These are phyloP conservation scores for Psix sp. DNA, from an alignment of 1,140 invertebrate species.

Conservation along the genomic window DNA sequence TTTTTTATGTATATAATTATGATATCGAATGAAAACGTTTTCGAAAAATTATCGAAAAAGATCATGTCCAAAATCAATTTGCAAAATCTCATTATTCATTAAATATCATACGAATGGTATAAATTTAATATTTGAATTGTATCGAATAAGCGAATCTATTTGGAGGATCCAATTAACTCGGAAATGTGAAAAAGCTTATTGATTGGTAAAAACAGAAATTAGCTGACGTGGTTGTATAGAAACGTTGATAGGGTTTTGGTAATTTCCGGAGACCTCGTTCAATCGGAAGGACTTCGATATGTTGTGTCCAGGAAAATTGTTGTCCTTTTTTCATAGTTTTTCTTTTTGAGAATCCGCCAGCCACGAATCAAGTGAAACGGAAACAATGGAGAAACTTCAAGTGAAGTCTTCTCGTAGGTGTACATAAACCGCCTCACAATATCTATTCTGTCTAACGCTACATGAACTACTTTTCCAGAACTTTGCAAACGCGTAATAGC, in stretches of 20 bases:
- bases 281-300: constrained; percentile 47
- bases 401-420: constrained; percentile 41
- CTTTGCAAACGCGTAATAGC: constrained; percentile 39
- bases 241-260: constrained; percentile 62
- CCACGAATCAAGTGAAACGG: constrained; percentile 38
- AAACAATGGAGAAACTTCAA: constrained; percentile 46
- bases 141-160: too few species aligned
- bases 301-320: constrained; percentile 37
- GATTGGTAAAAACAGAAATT: constrained; percentile 36
- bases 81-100: too few species aligned
- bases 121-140: too few species aligned
- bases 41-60: too few species aligned
- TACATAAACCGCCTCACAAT: constrained; percentile 53
- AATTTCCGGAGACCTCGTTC: constrained; percentile 58
- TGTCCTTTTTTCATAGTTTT: constrained; percentile 36
- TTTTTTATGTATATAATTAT: too few species aligned
- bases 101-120: too few species aligned
- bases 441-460: constrained; percentile 26
- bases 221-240: constrained; percentile 32
- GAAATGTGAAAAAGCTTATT: too few species aligned
- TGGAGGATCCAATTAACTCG: too few species aligned
- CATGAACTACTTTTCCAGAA: constrained; percentile 33
- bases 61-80: too few species aligned
- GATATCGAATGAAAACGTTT: too few species aligned
- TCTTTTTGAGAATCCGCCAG: constrained; percentile 34